Percentiles rank a stretch among this genome's conserved stretches.
Conservation (phyloP, 2,888 invertebrate genomes). For the Cephus nigrinus region DNA sequence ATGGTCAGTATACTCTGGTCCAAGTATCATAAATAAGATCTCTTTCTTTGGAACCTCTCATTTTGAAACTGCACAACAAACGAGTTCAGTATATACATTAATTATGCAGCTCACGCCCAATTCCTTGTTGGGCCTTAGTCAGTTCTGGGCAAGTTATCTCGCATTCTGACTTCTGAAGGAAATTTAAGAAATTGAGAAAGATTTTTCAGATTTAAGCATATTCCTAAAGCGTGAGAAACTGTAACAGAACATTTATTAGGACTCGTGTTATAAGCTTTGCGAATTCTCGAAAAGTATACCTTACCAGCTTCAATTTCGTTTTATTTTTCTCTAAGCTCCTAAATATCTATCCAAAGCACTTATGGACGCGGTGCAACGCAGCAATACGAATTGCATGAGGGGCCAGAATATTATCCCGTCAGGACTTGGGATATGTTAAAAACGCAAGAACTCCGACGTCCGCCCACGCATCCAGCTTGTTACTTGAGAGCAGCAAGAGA, state of each 20-base stretch:
- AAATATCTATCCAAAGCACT: not conserved
- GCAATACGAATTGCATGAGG: slow-evolving; percentile 27
- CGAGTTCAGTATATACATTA: not conserved
- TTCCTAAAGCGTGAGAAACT: not conserved
- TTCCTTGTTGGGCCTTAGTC: not conserved
- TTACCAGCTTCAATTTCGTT: not conserved
- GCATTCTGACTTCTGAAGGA: not conserved
- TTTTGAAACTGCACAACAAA: not conserved
- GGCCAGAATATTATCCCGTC: slow-evolving; percentile 59
- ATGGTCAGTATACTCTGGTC: not conserved
- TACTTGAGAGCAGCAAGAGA: slow-evolving; percentile 30
- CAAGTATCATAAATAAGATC: slow-evolving; percentile 6
- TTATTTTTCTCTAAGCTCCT: not conserved
- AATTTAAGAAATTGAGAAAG: not conserved
- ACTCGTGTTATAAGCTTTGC: not conserved
- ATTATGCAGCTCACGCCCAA: not conserved
- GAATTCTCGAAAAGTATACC: not conserved
- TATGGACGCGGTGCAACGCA: not conserved
- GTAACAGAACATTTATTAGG: not conserved
- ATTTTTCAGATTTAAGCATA: not conserved
- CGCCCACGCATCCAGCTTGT: slow-evolving; percentile 46
- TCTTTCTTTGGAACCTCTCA: not conserved
- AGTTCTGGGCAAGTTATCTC: not conserved
- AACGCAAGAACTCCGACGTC: slow-evolving; percentile 23
- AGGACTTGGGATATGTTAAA: slow-evolving; percentile 18